These are phyloP conservation scores for Magallana gigas DNA, from an alignment of 1,140 invertebrate species.

Conservation along the genomic window DNA sequence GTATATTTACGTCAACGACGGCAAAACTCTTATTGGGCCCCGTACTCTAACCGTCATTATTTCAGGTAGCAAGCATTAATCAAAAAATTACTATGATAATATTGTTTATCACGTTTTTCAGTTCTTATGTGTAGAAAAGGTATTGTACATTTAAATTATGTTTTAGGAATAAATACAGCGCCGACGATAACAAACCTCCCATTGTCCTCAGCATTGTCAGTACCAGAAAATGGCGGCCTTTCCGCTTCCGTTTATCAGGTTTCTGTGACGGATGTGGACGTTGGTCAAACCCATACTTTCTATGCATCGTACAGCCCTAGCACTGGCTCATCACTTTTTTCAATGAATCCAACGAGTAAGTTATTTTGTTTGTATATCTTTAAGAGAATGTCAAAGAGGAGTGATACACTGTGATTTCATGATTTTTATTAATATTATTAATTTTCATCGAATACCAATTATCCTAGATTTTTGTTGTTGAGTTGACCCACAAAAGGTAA, in stretches of 20 bases:
- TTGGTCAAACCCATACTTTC: slow-evolving; percentile 17
- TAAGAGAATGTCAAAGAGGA: too few species aligned
- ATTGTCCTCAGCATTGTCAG: slow-evolving; percentile 24
- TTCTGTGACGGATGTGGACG: slow-evolving; percentile 34
- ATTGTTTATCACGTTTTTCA: too few species aligned
- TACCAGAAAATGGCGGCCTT: slow-evolving; percentile 44
- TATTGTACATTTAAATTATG: too few species aligned
- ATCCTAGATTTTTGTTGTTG: too few species aligned
- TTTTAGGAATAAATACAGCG: slow-evolving; percentile 39
- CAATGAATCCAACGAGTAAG: neutral
- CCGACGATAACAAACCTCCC: slow-evolving; percentile 42
- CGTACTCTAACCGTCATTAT: slow-evolving; percentile 26
- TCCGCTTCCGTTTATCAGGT: slow-evolving; percentile 38
- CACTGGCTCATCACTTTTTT: slow-evolving; percentile 33
- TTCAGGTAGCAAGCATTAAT: neutral
- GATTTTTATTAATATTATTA: too few species aligned
- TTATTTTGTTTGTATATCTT: too few species aligned
- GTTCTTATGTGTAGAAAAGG: too few species aligned
- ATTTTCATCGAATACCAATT: too few species aligned
- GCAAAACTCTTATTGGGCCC: slow-evolving; percentile 40
- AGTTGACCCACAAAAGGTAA: too few species aligned
- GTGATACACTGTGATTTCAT: too few species aligned
- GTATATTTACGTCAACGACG: slow-evolving; percentile 33
- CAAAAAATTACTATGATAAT: too few species aligned
- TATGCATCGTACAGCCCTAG: slow-evolving; percentile 24